Percentiles rank a stretch among this genome's conserved stretches.
phyloP scores from a whole-genome alignment of 2,888 invertebrate genomes.

The Synanthedon tipuliformis region DNA sequence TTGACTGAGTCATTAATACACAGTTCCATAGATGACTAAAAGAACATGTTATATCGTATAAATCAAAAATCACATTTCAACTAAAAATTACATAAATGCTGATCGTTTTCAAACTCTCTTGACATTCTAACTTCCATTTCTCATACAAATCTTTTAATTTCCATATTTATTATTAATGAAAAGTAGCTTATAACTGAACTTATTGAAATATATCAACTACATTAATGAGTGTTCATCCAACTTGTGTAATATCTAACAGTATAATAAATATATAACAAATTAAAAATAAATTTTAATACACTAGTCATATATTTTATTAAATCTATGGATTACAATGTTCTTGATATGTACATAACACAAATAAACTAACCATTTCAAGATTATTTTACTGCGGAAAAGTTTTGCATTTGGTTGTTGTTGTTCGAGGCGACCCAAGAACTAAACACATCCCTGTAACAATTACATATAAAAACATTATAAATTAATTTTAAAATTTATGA shows the following conservation, averaged over 20 bases:
- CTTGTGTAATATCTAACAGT: slow-evolving; percentile 3
- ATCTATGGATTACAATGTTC: slow-evolving; percentile 1
- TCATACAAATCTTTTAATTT: too few relatives aligned
- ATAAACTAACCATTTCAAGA: slow-evolving; percentile 4
- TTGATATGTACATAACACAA: slow-evolving; percentile 16
- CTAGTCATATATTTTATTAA: neutral
- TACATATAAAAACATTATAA: neutral
- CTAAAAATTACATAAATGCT: too few relatives aligned
- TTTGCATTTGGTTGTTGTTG: slow-evolving; percentile 83
- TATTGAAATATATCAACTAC: neutral
- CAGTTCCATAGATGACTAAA: too few relatives aligned
- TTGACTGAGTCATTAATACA: too few relatives aligned
- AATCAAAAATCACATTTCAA: too few relatives aligned
- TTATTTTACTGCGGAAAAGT: slow-evolving; percentile 84
- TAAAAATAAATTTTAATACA: slow-evolving; percentile 7
- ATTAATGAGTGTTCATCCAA: neutral
- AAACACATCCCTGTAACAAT: slow-evolving; percentile 84
- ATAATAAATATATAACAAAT: slow-evolving; percentile 13
- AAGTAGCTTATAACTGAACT: too few relatives aligned
- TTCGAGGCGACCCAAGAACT: slow-evolving; percentile 90
- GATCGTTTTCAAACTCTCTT: too few relatives aligned
- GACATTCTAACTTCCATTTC: too few relatives aligned
- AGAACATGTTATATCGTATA: too few relatives aligned
- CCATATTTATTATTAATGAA: too few relatives aligned
- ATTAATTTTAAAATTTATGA: neutral